Base-by-base conservation (phyloP, 2,888 invertebrate genomes). In the Esperia sulphurella region DNA sequence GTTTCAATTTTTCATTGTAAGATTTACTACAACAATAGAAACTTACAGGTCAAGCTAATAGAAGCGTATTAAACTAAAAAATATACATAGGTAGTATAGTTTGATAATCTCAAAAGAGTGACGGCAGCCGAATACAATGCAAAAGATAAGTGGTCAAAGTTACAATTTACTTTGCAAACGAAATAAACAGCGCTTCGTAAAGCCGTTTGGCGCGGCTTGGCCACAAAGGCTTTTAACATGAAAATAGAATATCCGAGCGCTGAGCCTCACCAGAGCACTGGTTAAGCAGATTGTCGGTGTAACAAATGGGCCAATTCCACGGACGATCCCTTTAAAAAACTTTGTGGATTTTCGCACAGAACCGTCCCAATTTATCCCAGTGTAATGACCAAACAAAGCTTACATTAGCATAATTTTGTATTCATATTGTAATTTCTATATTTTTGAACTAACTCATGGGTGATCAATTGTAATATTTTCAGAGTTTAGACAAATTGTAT, bases 291-390 rank as follows among this genome's bases (percentile, higher is more conserved):
- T 65, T 67, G 68, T 62, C 58, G 49, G 61, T 50, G 59, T 71
- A 70, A 75, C 55, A 68, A 71, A 79, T 75, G 68, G 66, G 58
- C 59, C 65, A 67, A 71, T 75, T 70, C 55, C 60, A 63, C 58
- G 54, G 59, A 60, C 58, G 52, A 66, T 57, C 57, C 59, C 57
- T 61, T 21, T 58, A 62, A 67, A 66, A 68, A 62, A 53, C 57
- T 64, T 52, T 49, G 50, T 45, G 44, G 35, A 35, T 35, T 35
- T 35, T n/a, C 35, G n/a, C 35, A 35, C n/a, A 35, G n/a, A 35
- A 35, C n/a, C n/a, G 35, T 28, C 10, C 31, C 10, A 31, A 31
- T 31, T 31, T 31, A 31, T 8, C n/a, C 21, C 29, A 28, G n/a
- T 21, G 30, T 37, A 37, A 43, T 14, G 45, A 45, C 45, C 45